A percentile compares a stretch with the other conserved stretches of the same genome.
phyloP scores from a whole-genome alignment of 1,140 invertebrate genomes.

The Glossosoma conforme region DNA sequence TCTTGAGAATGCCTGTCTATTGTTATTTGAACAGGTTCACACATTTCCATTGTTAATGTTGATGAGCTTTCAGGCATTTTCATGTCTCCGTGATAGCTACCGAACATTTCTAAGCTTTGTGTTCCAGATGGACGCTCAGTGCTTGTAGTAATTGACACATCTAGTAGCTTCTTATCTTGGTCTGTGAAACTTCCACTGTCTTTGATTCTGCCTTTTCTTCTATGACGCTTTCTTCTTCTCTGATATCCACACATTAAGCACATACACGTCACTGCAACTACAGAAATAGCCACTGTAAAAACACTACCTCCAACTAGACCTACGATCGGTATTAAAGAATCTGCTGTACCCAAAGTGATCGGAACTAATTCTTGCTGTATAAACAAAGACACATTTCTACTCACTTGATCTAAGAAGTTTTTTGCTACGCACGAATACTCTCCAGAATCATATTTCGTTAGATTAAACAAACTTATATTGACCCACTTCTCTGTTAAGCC shows the following conservation, averaged over 20 bases:
- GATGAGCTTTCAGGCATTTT: constrained; percentile 41
- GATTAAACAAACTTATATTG: constrained; percentile 63
- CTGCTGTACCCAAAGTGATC: constrained; percentile 57
- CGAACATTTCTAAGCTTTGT: constrained; percentile 56
- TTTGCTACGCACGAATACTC: constrained; percentile 73
- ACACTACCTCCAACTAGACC: constrained; percentile 52
- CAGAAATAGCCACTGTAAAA: constrained; percentile 44
- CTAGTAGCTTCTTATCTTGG: constrained; percentile 69
- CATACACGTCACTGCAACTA: constrained; percentile 49
- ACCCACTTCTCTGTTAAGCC: constrained; percentile 55
- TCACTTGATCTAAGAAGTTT: constrained; percentile 68
- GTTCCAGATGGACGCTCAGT: constrained; percentile 57
- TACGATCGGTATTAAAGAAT: constrained; percentile 55
- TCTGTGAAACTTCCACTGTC: constrained; percentile 67
- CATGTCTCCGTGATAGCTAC: constrained; percentile 48
- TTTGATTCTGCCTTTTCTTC: constrained; percentile 59
- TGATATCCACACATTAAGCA: constrained; percentile 54
- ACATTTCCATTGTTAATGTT: constrained; percentile 39
- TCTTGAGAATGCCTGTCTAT: constrained; percentile 63
- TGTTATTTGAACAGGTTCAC: constrained; percentile 69
- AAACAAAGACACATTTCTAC: constrained; percentile 64
- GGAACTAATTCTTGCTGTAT: constrained; percentile 64
- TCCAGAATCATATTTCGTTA: constrained; percentile 66
- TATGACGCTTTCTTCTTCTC: constrained; percentile 38
- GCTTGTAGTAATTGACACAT: constrained; percentile 68